Evolutionary conservation across 2,113 vertebrate species (phyloP).

Genomic region (Felis chaus): DNA sequence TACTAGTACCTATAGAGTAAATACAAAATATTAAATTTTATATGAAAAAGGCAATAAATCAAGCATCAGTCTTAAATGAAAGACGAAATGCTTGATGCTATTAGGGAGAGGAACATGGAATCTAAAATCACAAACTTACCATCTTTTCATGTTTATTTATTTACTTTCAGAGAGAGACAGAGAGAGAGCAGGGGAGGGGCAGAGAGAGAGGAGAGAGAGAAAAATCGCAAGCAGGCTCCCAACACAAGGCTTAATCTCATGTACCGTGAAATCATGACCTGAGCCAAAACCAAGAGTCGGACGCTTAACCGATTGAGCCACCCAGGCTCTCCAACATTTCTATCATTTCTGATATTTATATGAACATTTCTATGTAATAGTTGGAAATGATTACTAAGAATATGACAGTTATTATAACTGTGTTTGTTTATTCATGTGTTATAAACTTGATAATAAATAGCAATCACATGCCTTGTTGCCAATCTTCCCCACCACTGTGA

Average conservation of each 20-base stretch:
- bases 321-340: not conserved
- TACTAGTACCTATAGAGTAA: not conserved
- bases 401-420: conserved; percentile 46
- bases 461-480: not conserved
- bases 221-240: no score
- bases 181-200: no score
- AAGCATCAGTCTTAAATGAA: not conserved
- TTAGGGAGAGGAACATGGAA: not conserved
- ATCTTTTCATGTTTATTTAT: not conserved
- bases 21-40: not conserved
- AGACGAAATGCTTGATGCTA: not conserved
- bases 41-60: conserved; percentile 5
- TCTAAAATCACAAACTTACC: not conserved
- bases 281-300: no score
- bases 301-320: no score
- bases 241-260: no score
- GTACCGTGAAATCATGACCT: no score
- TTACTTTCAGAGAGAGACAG: no score
- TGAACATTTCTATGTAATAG: not conserved
- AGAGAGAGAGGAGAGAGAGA: no score
- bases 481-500: not conserved
- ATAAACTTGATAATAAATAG: conserved; percentile 58
- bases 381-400: conserved; percentile 35
- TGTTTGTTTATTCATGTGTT: conserved; percentile 60
- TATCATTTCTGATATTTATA: not conserved